Base-by-base conservation (phyloP, 1,140 invertebrate species). In the Penaeus japonicus region DNA sequence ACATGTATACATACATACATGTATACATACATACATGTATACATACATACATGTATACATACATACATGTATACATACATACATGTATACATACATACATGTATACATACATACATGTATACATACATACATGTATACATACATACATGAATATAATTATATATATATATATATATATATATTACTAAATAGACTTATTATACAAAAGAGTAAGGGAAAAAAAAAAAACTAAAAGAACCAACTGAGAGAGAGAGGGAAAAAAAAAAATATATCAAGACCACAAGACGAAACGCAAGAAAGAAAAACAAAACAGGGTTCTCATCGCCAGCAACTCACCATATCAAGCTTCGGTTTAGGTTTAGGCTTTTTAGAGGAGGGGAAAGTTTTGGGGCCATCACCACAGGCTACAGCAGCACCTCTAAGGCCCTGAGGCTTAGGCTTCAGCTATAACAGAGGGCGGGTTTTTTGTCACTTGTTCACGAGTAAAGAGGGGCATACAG, bases 331-430 rank as follows among this genome's bases (percentile, higher is more conserved):
- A 83, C 81, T 83, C 62, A 83, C 81, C 81, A 83, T 35, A 35
- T 83, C 81, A 83, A 32, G 35, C 55, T 83, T 83, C 78, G 62
- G 32, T 83, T 83, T 83, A 59, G 57, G 81, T 83, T 83, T 83
- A 62, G 81, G 81, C 81, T 62, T 83, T 83, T 22, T 65, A 83
- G 81, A 83, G 81, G 81, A 83, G 81, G 81, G 81, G n/a, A 62
- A 83, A 83, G n/a, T 70, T 83, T 65, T 55, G 81, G 59, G 39
- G 27, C 81, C 81, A 83, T 83, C 81, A 83, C 81, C 81, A 83
- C 32, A 83, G 57, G 81, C 59, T 83, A 83, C 81, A 39, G 81
- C 81, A 65, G 81, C 27, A 83, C 81, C 81, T 62, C 32, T 83
- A 83, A 59, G 39, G 54, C 17, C 77, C 47, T 53, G 47, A 79